Conservation (phyloP, 2,888 invertebrate species). For the Nomada ferruginata region DNA sequence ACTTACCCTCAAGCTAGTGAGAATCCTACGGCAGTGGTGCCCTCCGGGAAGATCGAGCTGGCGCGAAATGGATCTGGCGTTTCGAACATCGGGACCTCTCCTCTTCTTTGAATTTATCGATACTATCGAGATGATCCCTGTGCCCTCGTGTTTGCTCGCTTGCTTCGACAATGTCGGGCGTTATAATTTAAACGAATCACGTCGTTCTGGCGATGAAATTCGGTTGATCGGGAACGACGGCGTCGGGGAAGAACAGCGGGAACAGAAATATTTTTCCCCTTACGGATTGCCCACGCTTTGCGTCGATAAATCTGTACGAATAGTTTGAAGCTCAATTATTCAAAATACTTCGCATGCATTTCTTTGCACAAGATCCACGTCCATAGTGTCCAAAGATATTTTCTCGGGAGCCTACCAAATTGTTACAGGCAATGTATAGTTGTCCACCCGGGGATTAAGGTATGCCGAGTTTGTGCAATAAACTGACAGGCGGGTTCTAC, state of each 20-base stretch:
- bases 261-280: background rate
- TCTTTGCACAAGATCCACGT: too few species aligned
- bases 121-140: conserved; percentile 62
- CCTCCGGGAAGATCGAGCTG: conserved; percentile 66
- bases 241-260: too few species aligned
- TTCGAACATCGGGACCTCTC: conserved; percentile 51
- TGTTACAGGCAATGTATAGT: too few species aligned
- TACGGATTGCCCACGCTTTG: too few species aligned
- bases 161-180: conserved; percentile 43
- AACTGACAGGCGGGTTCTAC: background rate
- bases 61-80: conserved; percentile 72
- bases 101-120: conserved; percentile 64
- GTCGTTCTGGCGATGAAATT: conserved; percentile 9
- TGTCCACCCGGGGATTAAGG: too few species aligned
- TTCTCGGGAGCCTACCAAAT: too few species aligned
- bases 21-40: conserved; percentile 49
- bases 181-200: conserved; percentile 64
- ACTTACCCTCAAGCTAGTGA: conserved; percentile 40
- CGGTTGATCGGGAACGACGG: conserved; percentile 1
- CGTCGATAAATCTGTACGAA: too few species aligned
- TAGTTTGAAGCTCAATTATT: too few species aligned
- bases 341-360: too few species aligned
- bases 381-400: too few species aligned
- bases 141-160: conserved; percentile 48
- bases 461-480: too few species aligned